phyloP scores from a whole-genome alignment of 2,113 vertebrate species.

The Acrocephalus arundinaceus region DNA sequence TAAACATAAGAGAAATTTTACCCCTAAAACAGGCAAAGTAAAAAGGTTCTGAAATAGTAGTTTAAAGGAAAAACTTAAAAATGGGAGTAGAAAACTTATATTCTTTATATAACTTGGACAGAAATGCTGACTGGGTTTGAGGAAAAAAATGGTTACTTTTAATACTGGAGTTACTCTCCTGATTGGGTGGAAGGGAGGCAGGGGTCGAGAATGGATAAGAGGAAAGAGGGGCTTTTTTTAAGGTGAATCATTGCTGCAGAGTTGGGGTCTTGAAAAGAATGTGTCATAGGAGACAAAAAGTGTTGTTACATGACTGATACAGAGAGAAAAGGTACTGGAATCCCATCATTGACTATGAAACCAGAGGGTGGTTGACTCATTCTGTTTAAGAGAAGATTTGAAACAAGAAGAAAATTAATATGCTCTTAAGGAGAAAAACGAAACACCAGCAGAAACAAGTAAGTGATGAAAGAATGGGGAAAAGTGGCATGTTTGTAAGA shows the following conservation, averaged over 20 bases:
- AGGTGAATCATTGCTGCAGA: not conserved
- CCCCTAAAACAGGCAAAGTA: not conserved
- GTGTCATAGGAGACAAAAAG: not conserved
- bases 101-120: not conserved
- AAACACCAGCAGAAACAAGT: not conserved
- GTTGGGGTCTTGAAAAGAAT: not conserved
- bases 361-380: conserved; percentile 9
- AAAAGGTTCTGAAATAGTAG: not conserved
- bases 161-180: not conserved
- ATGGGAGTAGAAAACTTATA: not conserved
- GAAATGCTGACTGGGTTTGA: not conserved
- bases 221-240: not conserved
- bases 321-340: not conserved
- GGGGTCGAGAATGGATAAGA: not conserved
- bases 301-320: not conserved
- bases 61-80: not conserved
- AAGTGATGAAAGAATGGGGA: not conserved
- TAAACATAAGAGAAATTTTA: not conserved
- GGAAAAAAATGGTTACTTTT: not conserved
- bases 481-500: not conserved
- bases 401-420: conserved; percentile 29
- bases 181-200: not conserved
- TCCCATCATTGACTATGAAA: conserved; percentile 1
- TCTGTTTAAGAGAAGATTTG: conserved; percentile 29
- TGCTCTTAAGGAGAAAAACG: not conserved